Evolutionary conservation across 2,113 vertebrate species (phyloP).

Genomic region (Mionectes macconnelli): DNA sequence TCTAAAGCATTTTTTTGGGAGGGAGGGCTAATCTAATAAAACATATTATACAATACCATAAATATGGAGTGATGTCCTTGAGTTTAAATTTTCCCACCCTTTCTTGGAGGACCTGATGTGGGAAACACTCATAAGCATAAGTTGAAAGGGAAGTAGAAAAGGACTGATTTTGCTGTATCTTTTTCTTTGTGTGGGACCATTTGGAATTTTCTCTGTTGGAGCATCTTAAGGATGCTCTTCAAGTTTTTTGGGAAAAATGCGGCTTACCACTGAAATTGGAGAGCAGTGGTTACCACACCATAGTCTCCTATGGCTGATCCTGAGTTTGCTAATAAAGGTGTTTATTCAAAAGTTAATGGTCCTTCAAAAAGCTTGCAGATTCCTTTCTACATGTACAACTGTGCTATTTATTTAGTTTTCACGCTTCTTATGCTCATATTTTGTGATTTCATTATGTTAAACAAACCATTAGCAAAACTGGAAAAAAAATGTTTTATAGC

Average conservation of each 20-base stretch:
- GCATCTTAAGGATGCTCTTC: neutral
- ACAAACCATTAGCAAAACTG: neutral
- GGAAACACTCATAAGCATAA: neutral
- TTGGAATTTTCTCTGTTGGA: neutral
- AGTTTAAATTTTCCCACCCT: neutral
- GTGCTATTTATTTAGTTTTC: neutral
- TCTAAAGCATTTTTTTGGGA: neutral
- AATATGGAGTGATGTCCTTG: neutral
- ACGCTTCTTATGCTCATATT: neutral
- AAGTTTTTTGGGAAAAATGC: neutral
- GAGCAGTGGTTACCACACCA: neutral
- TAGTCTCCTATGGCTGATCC: neutral
- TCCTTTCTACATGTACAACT: neutral
- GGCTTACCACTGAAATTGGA: neutral
- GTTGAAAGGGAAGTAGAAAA: neutral
- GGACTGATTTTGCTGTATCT: accelerated
- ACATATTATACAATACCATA: neutral
- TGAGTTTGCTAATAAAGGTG: neutral
- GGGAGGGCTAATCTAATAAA: neutral
- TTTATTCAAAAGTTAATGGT: neutral
- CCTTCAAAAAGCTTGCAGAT: neutral
- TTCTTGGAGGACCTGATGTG: neutral
- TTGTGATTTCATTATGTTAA: neutral
- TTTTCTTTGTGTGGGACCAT: neutral
- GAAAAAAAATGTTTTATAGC: neutral